Conservation (phyloP, 2,888 invertebrate genomes). For the Acanthosoma haemorrhoidale region DNA sequence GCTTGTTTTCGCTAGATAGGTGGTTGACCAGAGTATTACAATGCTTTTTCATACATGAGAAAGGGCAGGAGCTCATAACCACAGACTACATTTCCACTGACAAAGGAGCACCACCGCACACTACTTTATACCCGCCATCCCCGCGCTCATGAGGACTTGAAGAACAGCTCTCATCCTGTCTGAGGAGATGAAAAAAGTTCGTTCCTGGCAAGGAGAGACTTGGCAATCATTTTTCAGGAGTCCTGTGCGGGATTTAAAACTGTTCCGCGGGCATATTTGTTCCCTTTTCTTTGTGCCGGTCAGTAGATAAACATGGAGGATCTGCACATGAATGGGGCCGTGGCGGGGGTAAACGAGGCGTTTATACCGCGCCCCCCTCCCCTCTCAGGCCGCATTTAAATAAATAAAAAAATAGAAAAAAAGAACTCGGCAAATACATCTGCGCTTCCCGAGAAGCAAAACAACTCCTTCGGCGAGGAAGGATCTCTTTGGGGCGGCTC, state of each 20-base stretch:
- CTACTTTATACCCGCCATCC: too few species aligned
- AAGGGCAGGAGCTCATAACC: too few species aligned
- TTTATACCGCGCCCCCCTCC: not conserved
- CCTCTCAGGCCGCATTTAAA: not conserved
- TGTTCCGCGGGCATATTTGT: not conserved
- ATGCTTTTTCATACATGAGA: too few species aligned
- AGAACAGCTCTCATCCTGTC: not conserved
- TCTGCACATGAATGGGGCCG: conserved; percentile 17
- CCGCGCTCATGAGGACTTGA: too few species aligned
- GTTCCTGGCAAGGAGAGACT: not conserved
- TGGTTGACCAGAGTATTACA: too few species aligned
- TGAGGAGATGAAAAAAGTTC: not conserved
- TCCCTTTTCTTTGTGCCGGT: not conserved
- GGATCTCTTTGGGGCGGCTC: not conserved
- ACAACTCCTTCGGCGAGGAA: not conserved
- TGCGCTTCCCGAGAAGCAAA: not conserved
- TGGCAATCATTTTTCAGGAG: conserved; percentile 3
- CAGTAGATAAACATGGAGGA: not conserved
- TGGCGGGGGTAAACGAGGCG: not conserved
- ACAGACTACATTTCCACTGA: too few species aligned
- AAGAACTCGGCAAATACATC: conserved; percentile 7
- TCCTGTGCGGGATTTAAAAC: conserved; percentile 15
- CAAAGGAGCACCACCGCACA: too few species aligned
- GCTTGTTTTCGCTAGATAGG: too few species aligned
- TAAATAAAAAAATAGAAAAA: not conserved